These are phyloP conservation scores for Sinohyriopsis cumingii DNA, from an alignment of 2,888 invertebrate species.

Conservation along the genomic window DNA sequence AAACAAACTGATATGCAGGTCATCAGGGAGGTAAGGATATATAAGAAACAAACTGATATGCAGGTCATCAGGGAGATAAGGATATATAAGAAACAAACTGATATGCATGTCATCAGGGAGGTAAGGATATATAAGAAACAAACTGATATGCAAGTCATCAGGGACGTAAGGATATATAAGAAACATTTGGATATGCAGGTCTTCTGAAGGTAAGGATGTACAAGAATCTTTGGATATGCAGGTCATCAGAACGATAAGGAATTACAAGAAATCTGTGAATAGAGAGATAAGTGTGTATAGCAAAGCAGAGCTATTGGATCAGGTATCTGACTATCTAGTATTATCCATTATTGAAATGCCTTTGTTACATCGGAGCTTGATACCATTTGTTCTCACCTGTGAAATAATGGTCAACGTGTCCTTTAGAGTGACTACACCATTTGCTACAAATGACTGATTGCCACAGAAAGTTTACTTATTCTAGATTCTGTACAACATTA, in stretches of 20 bases:
- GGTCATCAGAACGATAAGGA: constrained; percentile 57
- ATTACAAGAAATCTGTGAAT: no score
- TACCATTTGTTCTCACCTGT: no score
- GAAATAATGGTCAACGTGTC: no score
- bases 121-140: constrained; percentile 28
- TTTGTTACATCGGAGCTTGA: no score
- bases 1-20: constrained; percentile 84
- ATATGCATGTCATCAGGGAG: constrained; percentile 94
- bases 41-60: constrained; percentile 87
- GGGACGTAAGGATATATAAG: constrained; percentile 76
- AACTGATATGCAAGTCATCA: constrained; percentile 90
- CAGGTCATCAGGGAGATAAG: constrained; percentile 58
- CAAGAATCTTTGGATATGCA: no score
- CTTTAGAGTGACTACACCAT: no score
- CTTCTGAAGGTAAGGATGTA: constrained; percentile 76
- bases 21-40: constrained; percentile 75
- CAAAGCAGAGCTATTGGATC: constrained; percentile 67
- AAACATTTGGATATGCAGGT: constrained; percentile 85
- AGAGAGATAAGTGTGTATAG: constrained; percentile 79
- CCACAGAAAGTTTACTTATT: no score
- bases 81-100: constrained; percentile 95
- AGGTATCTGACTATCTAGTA: no score
- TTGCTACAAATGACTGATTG: no score
- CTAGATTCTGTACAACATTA: no score
- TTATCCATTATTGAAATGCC: no score